Evolutionary conservation across 2,888 invertebrate genomes (phyloP).

Genomic region (Leptinotarsa juncta): DNA sequence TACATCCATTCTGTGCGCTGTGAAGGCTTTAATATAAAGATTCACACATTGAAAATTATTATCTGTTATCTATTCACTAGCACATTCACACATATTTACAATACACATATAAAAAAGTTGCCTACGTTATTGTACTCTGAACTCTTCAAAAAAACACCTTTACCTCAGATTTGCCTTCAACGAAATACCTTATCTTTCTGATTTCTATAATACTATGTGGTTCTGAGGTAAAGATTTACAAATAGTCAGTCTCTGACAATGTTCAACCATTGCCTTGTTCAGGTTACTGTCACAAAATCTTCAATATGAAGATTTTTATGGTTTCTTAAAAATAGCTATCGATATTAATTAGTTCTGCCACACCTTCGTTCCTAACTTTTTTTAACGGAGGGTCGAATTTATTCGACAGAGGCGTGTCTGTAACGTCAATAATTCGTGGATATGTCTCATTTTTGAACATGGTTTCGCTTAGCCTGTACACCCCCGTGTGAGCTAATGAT

Average conservation of each 20-base stretch:
- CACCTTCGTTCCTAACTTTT: constrained; percentile 57
- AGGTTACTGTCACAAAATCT: constrained; percentile 15
- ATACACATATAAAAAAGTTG: background rate
- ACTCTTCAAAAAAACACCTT: constrained; percentile 7
- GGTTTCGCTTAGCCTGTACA: constrained; percentile 57
- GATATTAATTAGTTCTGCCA: constrained; percentile 55
- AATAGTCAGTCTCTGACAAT: constrained; percentile 43
- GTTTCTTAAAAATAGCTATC: constrained; percentile 45
- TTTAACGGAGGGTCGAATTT: constrained; percentile 61
- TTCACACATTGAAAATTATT: background rate
- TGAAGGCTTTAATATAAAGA: background rate
- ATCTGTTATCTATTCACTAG: background rate
- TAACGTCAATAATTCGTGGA: constrained; percentile 60
- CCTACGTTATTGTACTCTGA: background rate
- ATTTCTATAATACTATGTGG: constrained; percentile 37
- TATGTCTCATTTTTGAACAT: constrained; percentile 59
- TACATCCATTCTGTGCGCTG: background rate
- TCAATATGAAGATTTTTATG: constrained; percentile 18
- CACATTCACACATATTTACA: constrained; percentile 14
- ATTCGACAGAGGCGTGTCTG: constrained; percentile 59
- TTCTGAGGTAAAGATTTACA: constrained; percentile 35
- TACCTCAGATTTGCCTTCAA: constrained; percentile 11
- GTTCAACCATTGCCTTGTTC: constrained; percentile 30
- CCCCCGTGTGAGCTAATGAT: constrained; percentile 60
- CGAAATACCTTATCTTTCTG: background rate